Conservation (phyloP, 2,113 vertebrate genomes). For the Caranx ignobilis region DNA sequence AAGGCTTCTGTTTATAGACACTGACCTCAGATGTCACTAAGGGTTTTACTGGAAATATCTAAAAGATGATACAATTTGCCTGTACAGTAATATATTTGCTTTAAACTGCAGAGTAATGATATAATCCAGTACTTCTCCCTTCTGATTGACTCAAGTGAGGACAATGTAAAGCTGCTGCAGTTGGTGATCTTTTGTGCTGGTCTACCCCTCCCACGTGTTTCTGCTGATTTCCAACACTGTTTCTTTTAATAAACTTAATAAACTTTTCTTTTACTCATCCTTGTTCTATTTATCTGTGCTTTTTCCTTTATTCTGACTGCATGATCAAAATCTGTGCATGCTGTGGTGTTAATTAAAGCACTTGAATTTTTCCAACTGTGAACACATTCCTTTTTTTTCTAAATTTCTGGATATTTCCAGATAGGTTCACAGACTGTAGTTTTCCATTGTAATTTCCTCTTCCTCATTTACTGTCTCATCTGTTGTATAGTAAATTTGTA, state of each 20-base stretch:
- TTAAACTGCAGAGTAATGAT: not conserved
- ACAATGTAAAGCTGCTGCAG: slow-evolving; percentile 6
- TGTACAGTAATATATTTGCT: not conserved
- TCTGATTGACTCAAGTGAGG: slow-evolving; percentile 2
- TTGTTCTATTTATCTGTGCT: slow-evolving; percentile 23
- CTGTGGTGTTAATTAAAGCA: not conserved
- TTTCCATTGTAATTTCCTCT: not conserved
- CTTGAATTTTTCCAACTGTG: not conserved
- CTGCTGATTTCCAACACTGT: slow-evolving; percentile 46
- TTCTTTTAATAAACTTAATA: slow-evolving; percentile 69
- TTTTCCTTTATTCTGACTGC: slow-evolving; percentile 37
- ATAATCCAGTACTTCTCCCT: not conserved
- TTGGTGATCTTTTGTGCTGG: not conserved
- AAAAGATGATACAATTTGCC: not conserved
- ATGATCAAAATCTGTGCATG: slow-evolving; percentile 20
- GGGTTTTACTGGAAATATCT: slow-evolving; percentile 11
- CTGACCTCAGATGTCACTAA: not conserved
- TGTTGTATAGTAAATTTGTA: not conserved
- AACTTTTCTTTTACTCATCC: slow-evolving; percentile 49
- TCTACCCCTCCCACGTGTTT: slow-evolving; percentile 25
- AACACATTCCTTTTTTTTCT: not conserved
- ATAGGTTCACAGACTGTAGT: not conserved
- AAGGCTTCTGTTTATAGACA: slow-evolving; percentile 24
- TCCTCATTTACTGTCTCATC: not conserved
- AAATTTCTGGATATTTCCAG: not conserved